phyloP scores from a whole-genome alignment of 2,888 invertebrate genomes.

The Lasioglossum calceatum region DNA sequence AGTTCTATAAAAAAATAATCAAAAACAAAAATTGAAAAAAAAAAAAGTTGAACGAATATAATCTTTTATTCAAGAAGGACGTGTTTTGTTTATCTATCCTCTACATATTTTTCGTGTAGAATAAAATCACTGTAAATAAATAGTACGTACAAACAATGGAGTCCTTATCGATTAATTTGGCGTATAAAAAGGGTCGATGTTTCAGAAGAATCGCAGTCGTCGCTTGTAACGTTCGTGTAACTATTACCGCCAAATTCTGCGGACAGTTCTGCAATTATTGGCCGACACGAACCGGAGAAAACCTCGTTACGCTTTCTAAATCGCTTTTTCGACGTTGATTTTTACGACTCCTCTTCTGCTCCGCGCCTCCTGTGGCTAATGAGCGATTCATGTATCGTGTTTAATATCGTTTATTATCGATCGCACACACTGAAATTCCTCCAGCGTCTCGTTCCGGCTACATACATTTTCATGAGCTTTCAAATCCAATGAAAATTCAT shows the following conservation, averaged over 20 bases:
- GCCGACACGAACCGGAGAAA: constrained; percentile 43
- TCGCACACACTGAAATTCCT: background rate
- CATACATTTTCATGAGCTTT: background rate
- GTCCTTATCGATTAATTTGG: background rate
- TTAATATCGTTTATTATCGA: constrained; percentile 22
- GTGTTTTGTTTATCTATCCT: too few species aligned
- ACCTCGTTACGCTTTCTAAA: constrained; percentile 78
- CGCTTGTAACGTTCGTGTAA: background rate
- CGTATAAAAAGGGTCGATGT: background rate
- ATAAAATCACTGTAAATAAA: background rate
- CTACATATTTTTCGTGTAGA: background rate
- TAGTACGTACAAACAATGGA: background rate
- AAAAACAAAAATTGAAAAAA: too few species aligned
- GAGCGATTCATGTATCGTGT: constrained; percentile 11
- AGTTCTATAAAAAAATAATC: too few species aligned
- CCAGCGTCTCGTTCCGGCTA: background rate
- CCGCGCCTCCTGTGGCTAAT: constrained; percentile 1
- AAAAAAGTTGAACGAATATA: too few species aligned
- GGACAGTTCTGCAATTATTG: constrained; percentile 18
- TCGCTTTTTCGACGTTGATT: constrained; percentile 57
- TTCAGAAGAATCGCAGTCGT: background rate
- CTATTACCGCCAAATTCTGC: constrained; percentile 5
- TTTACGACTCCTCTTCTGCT: constrained; percentile 33
- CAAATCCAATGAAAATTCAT: background rate
- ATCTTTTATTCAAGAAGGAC: too few species aligned